These are phyloP conservation scores for Diloba caeruleocephala DNA, from an alignment of 2,888 invertebrate species.

Conservation along the genomic window DNA sequence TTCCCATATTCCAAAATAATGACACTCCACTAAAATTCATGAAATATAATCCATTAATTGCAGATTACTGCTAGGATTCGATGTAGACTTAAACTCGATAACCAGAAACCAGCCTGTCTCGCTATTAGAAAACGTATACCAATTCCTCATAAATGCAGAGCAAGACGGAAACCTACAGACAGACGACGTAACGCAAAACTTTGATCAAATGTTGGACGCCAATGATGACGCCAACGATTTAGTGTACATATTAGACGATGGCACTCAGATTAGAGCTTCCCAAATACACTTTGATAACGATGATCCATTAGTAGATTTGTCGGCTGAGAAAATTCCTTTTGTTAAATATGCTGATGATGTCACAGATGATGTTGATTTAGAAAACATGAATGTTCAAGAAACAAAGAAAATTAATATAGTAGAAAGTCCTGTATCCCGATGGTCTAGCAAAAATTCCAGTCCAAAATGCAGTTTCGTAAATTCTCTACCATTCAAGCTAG, in stretches of 20 bases:
- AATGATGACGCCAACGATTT: slow-evolving; percentile 63
- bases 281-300: slow-evolving; percentile 86
- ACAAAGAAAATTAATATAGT: slow-evolving; percentile 73
- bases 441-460: slow-evolving; percentile 66
- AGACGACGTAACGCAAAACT: slow-evolving; percentile 51
- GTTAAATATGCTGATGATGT: slow-evolving; percentile 70
- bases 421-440: slow-evolving; percentile 73
- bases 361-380: slow-evolving; percentile 60
- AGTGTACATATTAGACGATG: slow-evolving; percentile 81
- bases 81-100: slow-evolving; percentile 79
- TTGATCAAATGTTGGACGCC: slow-evolving; percentile 63
- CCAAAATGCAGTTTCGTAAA: slow-evolving; percentile 76
- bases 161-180: slow-evolving; percentile 59
- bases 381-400: slow-evolving; percentile 55
- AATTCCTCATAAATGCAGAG: slow-evolving; percentile 77
- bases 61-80: slow-evolving; percentile 78
- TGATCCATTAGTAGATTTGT: slow-evolving; percentile 76
- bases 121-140: slow-evolving; percentile 78
- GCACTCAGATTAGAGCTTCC: slow-evolving; percentile 83
- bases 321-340: slow-evolving; percentile 80
- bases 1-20: too few relatives aligned
- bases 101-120: slow-evolving; percentile 79
- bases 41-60: slow-evolving; percentile 24
- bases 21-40: too few relatives aligned
- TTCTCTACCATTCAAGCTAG: slow-evolving; percentile 79